Conservation (phyloP, 2,797 vertebrate genomes). For the Crenichthys baileyi region DNA sequence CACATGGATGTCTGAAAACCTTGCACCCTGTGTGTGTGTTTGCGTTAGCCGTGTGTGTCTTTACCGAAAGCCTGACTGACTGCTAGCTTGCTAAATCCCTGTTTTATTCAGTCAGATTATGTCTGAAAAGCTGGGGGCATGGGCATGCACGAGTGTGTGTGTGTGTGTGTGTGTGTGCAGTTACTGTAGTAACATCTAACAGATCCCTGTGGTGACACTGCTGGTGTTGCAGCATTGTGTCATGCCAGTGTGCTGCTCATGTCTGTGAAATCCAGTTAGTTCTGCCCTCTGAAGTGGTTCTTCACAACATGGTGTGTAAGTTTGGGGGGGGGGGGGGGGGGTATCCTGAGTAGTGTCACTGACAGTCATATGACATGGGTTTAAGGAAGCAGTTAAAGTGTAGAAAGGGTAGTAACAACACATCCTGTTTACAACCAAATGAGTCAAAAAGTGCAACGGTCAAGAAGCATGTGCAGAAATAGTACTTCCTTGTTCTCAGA, state of each 20-base stretch:
- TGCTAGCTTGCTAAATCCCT: slow-evolving; percentile 60
- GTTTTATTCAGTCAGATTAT: slow-evolving; percentile 48
- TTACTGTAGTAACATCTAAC: slow-evolving; percentile 47
- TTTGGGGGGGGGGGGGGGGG: not conserved
- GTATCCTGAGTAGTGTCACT: slow-evolving; percentile 41
- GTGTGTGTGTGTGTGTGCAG: slow-evolving; percentile 26
- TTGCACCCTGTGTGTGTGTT: slow-evolving; percentile 16
- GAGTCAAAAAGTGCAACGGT: slow-evolving; percentile 36
- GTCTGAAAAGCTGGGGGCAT: slow-evolving; percentile 44
- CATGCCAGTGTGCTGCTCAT: slow-evolving; percentile 15
- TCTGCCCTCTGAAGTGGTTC: slow-evolving; percentile 25
- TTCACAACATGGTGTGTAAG: slow-evolving; percentile 25
- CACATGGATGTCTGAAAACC: slow-evolving; percentile 67
- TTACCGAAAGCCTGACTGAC: slow-evolving; percentile 58
- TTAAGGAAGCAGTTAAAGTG: slow-evolving; percentile 31
- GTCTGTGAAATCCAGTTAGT: slow-evolving; percentile 43
- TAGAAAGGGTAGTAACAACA: slow-evolving; percentile 42
- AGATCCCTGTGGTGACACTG: slow-evolving; percentile 29
- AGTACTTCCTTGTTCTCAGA: slow-evolving; percentile 49
- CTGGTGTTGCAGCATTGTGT: slow-evolving; percentile 36
- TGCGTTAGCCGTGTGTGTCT: slow-evolving; percentile 51
- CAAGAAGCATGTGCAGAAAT: slow-evolving; percentile 35
- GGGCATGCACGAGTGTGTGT: slow-evolving; percentile 32
- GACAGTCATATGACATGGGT: slow-evolving; percentile 54
- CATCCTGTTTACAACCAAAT: slow-evolving; percentile 64